These are phyloP conservation scores for Alitta virens DNA, from an alignment of 2,888 invertebrate species.

Conservation along the genomic window DNA sequence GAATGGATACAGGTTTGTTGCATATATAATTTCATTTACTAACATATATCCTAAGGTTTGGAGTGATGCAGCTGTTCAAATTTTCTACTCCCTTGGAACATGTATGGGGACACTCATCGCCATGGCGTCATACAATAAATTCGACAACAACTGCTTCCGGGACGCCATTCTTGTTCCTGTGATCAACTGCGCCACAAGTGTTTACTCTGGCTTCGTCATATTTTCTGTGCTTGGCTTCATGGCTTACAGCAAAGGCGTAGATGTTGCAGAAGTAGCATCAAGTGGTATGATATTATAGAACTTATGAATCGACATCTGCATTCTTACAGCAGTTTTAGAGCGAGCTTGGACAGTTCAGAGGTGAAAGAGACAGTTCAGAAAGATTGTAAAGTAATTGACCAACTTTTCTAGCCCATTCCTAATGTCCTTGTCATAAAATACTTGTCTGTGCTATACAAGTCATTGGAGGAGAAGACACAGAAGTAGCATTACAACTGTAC, in stretches of 20 bases:
- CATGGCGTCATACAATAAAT: conserved; percentile 39
- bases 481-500: too few species aligned
- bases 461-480: too few species aligned
- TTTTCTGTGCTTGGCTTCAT: conserved; percentile 30
- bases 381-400: too few species aligned
- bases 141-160: conserved; percentile 37
- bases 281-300: conserved; percentile 25
- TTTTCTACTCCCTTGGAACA: conserved; percentile 33
- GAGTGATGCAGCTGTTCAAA: conserved; percentile 33
- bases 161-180: conserved; percentile 24
- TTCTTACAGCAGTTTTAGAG: too few species aligned
- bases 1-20: too few species aligned
- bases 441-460: too few species aligned
- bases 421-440: too few species aligned
- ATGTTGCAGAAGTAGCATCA: conserved; percentile 21
- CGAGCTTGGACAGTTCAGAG: too few species aligned
- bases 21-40: too few species aligned
- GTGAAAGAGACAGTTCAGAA: too few species aligned
- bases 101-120: conserved; percentile 39
- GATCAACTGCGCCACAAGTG: conserved; percentile 28
- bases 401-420: too few species aligned
- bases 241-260: conserved; percentile 21
- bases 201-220: conserved; percentile 29
- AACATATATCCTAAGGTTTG: conserved; percentile 34
- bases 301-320: too few species aligned